Conservation (phyloP, 1,140 invertebrate genomes). For the Halesus radiatus region DNA sequence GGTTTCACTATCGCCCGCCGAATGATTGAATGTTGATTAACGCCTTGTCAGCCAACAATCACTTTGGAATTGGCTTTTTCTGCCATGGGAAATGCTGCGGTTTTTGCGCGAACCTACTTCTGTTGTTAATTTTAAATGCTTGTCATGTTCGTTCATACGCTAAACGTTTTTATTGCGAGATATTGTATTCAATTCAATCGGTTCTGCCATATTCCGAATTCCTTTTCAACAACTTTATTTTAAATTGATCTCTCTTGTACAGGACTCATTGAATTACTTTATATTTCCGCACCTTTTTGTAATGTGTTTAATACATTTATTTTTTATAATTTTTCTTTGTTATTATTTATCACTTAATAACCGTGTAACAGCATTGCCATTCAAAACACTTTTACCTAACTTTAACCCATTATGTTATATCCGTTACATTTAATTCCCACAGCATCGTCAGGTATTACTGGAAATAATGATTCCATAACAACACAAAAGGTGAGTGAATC, state of each 20-base stretch:
- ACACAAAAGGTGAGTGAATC: constrained; percentile 28
- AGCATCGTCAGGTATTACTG: background rate
- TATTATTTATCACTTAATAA: no score
- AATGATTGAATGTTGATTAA: constrained; percentile 45
- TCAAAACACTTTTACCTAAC: no score
- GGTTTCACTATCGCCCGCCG: constrained; percentile 40
- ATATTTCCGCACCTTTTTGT: no score
- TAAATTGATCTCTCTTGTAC: no score
- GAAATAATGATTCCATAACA: background rate
- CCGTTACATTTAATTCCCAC: background rate
- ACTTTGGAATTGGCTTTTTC: constrained; percentile 38
- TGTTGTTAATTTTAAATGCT: constrained; percentile 31
- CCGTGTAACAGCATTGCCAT: no score
- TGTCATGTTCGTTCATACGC: constrained; percentile 28
- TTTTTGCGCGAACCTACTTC: constrained; percentile 15
- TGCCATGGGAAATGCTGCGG: constrained; percentile 15
- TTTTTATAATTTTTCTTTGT: no score
- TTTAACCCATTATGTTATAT: background rate
- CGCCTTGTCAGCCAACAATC: constrained; percentile 44
- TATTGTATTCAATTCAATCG: no score
- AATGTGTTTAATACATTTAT: no score
- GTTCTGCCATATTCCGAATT: no score
- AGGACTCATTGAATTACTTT: no score
- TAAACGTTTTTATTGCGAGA: no score
- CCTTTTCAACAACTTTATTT: no score